Evolutionary conservation across 2,888 invertebrate species (phyloP).

Genomic region (Spatulosminthurus flaviceps): DNA sequence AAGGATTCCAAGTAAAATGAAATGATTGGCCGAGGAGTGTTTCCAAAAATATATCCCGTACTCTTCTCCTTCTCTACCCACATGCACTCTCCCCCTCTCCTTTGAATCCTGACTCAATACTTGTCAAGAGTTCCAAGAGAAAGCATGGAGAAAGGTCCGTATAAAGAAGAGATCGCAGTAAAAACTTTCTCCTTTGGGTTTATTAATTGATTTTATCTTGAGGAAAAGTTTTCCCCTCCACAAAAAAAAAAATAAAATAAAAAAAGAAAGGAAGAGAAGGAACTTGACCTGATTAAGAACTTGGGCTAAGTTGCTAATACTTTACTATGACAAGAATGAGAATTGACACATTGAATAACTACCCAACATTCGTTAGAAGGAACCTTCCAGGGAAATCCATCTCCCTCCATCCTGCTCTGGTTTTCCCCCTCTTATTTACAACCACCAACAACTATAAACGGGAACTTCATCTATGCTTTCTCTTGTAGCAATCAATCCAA

Average conservation of each 20-base stretch:
- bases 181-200: not conserved
- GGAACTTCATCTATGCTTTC: no score
- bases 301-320: not conserved
- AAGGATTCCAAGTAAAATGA: no score
- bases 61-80: no score
- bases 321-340: not conserved
- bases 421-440: no score
- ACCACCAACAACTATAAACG: no score
- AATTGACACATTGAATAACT: conserved; percentile 18
- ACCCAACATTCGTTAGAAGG: not conserved
- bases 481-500: no score
- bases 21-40: no score
- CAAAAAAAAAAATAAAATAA: not conserved
- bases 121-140: not conserved
- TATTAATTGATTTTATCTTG: not conserved
- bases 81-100: no score
- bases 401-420: no score
- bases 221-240: not conserved
- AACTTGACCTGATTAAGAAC: not conserved
- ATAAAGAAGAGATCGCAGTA: not conserved
- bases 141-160: not conserved
- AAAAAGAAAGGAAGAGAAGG: no score
- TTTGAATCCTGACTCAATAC: not conserved
- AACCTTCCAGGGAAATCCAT: no score
- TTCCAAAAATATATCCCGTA: no score